Evolutionary conservation across 2,888 invertebrate genomes (phyloP).

Genomic region (Macrosiphum euphorbiae): DNA sequence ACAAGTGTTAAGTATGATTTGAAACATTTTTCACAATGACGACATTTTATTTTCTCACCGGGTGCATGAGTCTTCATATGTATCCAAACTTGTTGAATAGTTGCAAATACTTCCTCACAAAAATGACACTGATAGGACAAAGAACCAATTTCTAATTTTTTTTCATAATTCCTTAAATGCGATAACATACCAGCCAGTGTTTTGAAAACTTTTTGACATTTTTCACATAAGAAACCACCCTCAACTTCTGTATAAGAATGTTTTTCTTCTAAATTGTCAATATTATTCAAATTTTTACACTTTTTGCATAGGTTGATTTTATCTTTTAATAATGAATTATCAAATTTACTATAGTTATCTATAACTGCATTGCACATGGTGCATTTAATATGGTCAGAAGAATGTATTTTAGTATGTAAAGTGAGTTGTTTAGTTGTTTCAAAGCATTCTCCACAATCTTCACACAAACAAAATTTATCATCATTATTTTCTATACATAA

Average conservation of each 20-base stretch:
- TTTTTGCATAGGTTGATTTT: constrained; percentile 20
- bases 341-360: constrained; percentile 30
- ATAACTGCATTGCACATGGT: constrained; percentile 40
- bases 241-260: constrained; percentile 46
- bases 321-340: constrained; percentile 28
- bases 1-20: constrained; percentile 59
- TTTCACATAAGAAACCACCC: constrained; percentile 52
- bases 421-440: constrained; percentile 49
- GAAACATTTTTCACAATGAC: constrained; percentile 60
- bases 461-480: constrained; percentile 55
- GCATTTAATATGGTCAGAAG: constrained; percentile 43
- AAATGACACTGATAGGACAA: constrained; percentile 54
- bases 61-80: constrained; percentile 63
- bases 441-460: constrained; percentile 61
- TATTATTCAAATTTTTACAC: constrained; percentile 28
- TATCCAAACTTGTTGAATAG: constrained; percentile 63
- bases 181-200: constrained; percentile 52
- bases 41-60: constrained; percentile 61
- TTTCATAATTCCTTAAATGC: constrained; percentile 58
- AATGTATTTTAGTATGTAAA: constrained; percentile 48
- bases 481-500: constrained; percentile 51
- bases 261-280: constrained; percentile 10
- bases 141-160: constrained; percentile 52
- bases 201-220: constrained; percentile 61
- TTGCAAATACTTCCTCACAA: constrained; percentile 56